A percentile compares a stretch with the other conserved stretches of the same genome.
Conservation (phyloP, 2,113 vertebrate species). For the Aptenodytes patagonicus region DNA sequence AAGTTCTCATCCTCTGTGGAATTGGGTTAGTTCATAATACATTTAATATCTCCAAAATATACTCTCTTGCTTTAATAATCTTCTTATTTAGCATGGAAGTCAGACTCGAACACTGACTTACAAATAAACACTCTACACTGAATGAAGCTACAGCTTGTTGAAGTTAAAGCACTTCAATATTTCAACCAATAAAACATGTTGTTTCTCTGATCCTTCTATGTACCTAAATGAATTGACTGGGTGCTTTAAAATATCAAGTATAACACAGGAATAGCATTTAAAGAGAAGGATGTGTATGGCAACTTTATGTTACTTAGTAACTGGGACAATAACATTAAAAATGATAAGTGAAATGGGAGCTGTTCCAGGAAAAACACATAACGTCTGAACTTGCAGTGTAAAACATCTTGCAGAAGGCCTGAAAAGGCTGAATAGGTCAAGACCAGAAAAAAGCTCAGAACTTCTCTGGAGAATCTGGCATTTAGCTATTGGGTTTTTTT, state of each 20-base stretch:
- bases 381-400: background rate
- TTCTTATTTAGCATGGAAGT: background rate
- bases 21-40: background rate
- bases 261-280: background rate
- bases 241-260: background rate
- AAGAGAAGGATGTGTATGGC: background rate
- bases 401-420: background rate
- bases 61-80: background rate
- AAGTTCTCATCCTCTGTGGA: background rate
- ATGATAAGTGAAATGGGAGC: background rate
- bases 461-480: background rate
- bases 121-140: background rate
- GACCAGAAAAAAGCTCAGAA: background rate
- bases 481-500: background rate
- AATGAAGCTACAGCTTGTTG: background rate
- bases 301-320: constrained; percentile 26
- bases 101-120: background rate
- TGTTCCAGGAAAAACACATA: background rate
- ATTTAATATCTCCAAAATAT: background rate
- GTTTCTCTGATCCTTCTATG: background rate
- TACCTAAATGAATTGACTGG: background rate
- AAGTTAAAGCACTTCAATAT: background rate
- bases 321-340: constrained; percentile 13
- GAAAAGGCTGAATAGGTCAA: background rate
- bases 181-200: background rate